A percentile compares a stretch with the other conserved stretches of the same genome.
Conservation (phyloP, 1,140 invertebrate genomes). For the Teleogryllus occipitalis region DNA sequence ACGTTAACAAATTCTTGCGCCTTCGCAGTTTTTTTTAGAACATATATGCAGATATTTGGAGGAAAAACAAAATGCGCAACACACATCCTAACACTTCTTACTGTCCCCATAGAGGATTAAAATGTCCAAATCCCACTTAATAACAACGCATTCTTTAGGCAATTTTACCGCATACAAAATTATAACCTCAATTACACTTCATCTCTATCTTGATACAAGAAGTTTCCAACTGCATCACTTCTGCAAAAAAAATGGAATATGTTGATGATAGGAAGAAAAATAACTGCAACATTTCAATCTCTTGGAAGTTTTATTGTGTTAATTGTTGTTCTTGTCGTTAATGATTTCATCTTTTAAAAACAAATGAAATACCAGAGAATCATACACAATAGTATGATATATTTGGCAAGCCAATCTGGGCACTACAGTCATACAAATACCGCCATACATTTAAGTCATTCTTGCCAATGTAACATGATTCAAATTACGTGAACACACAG, state of each 20-base stretch:
- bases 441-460: background rate
- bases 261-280: background rate
- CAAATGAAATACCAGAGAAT: conserved; percentile 5
- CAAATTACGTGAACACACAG: conserved; percentile 1
- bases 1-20: no score
- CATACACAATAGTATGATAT: background rate
- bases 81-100: no score
- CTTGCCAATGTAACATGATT: background rate
- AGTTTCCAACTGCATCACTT: background rate
- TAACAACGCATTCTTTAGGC: no score
- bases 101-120: no score
- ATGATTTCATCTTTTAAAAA: background rate
- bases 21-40: no score
- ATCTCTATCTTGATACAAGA: no score
- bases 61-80: no score
- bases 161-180: no score
- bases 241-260: background rate
- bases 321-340: background rate
- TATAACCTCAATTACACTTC: no score
- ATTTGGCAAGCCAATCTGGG: conserved; percentile 3
- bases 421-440: conserved; percentile 4
- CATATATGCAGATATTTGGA: no score
- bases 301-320: conserved; percentile 5
- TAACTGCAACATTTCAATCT: background rate
- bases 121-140: no score